Base-by-base conservation (phyloP, 2,797 vertebrate species). In the Labeo calbasu region DNA sequence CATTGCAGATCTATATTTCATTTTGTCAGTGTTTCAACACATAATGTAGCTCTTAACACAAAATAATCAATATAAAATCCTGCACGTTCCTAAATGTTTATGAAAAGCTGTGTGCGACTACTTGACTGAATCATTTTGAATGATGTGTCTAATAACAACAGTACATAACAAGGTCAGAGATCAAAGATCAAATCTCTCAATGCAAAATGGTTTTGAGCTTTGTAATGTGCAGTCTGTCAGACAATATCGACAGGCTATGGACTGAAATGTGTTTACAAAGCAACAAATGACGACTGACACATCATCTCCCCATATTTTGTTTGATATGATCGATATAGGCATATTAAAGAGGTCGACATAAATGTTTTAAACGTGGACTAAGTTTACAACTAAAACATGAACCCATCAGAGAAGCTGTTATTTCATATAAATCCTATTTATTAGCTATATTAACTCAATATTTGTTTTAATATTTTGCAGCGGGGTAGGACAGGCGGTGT, bases 121-220 rank as follows among this genome's bases (percentile, higher is more conserved):
- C n/a, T 48, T 71, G 19, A 46, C 23, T 2, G 1, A 23, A 7
- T 28, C 0, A 40, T 61, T 81, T 61, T 72, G 68, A 59, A 28
- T 32, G 12, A 61, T 50, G 40, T 46, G 7, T 72, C 23, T 71
- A 71, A 81, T 81, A 71, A 71, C 59, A 80, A 19, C 43, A 9
- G 17, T 66, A 50, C 14, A 21, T 7, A 14, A 11, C n/a, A 69
- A 70, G 78, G 28, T 70, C 32, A 25, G 11, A 46, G 48, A 36
- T 68, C 3, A 14, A 46, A 46, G 43, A 9, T 78, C 17, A 79
- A 65, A 50, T 79, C 77, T 14, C 19, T 32, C 1, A 68, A 36
- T 12, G 12, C 46, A 66, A 59, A 66, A 51, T 6, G 19, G 9
- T 51, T 28, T 25, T 50, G 15, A 77, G n/a, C 10, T 4, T 15